Evolutionary conservation across 2,888 invertebrate species (phyloP).

Genomic region (Choristoneura rosaceana): DNA sequence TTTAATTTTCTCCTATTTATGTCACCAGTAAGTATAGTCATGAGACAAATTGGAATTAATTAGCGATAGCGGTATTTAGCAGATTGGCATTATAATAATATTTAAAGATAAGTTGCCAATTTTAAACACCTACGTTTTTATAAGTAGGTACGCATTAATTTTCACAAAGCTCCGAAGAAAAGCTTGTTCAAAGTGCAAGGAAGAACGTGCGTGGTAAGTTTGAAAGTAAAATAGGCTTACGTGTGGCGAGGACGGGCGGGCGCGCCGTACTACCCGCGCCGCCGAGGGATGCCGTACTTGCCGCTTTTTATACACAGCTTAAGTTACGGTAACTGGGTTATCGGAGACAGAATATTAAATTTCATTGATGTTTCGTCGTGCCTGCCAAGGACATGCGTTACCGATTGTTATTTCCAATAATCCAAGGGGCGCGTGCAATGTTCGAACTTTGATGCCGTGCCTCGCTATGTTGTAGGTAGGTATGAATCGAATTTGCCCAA

Average conservation of each 20-base stretch:
- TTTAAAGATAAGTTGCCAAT: too few species aligned
- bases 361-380: constrained; percentile 77
- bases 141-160: background rate
- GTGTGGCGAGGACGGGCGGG: constrained; percentile 78
- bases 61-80: too few species aligned
- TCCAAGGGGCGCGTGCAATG: constrained; percentile 57
- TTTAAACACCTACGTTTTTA: too few species aligned
- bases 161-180: background rate
- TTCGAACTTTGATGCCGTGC: constrained; percentile 55
- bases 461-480: constrained; percentile 49
- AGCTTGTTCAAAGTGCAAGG: constrained; percentile 12
- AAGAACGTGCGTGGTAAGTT: constrained; percentile 72
- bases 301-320: constrained; percentile 72
- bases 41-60: too few species aligned
- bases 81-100: too few species aligned
- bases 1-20: background rate
- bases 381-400: constrained; percentile 75
- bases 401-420: constrained; percentile 65
- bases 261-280: constrained; percentile 70
- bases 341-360: constrained; percentile 78
- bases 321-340: constrained; percentile 81
- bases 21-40: background rate
- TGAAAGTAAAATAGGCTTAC: constrained; percentile 70
- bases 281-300: constrained; percentile 67
- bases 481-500: background rate